Evolutionary conservation across 2,888 invertebrate species (phyloP), one percentile per base, ranked within the genome.

Genomic region (Tenthredo distinguenda): DNA sequence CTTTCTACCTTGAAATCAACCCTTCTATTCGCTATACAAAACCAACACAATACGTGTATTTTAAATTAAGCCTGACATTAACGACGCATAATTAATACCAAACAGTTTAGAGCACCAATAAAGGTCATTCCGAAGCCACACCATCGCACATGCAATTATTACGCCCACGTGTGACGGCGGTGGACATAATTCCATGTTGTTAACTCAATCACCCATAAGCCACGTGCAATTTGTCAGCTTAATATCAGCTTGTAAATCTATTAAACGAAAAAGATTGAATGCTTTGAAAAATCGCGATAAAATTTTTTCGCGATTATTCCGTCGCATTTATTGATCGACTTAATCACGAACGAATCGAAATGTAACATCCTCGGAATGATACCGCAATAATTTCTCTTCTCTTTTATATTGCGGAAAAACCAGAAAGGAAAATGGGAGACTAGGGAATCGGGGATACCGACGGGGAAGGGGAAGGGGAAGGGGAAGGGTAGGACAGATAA

Each of bases 401-500:
- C 55, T 79, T 79, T 55, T 18, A 58, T 77, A 34, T 77, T 12
- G 26, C 50, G 40, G n/a, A 31, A n/a, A n/a, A 5, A 15, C n/a
- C n/a, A 71, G 26, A 12, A 62, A 21, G 2, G 21, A 65, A 43
- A 50, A 68, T 34, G 62, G 9, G 65, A 6, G 65, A 82, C 55
- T 2, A 7, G 6, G 15, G n/a, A 58, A 3, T 12, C 31, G 2
- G 47, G 4, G 2, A 12, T 21, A n/a, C 26, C 7, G 21, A 18
- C 10, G 34, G 31, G 18, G 26, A 26, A 26, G 26, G 26, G 26
- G 1, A 26, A 9, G n/a, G 3, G 37, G 12, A 50, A 12, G 12
- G 18, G 15, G 10, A 40, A 10, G 62, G 21, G 26, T 21, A n/a
- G 84, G 40, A 34, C n/a, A 40, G 88, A 88, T 90, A 89, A 91